These are phyloP conservation scores for Acropternis orthonyx DNA, from an alignment of 2,797 vertebrate genomes.

Conservation along the genomic window DNA sequence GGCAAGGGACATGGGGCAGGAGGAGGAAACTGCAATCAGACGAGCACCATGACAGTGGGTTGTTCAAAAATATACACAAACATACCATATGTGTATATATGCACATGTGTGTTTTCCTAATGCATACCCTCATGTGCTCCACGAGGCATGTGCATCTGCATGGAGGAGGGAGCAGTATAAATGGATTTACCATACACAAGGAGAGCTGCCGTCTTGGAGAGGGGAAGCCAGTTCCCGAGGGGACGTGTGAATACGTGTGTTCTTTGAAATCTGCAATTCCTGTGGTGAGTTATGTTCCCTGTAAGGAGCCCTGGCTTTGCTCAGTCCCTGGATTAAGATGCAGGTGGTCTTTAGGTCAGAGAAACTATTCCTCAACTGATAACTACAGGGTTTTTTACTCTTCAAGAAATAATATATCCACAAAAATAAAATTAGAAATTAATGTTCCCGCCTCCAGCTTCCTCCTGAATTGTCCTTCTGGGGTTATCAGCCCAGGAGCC, in stretches of 20 bases:
- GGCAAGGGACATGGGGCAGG: background rate
- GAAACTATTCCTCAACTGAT: background rate
- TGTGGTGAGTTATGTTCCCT: background rate
- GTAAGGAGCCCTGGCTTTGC: conserved; percentile 10
- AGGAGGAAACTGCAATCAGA: background rate
- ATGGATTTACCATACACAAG: background rate
- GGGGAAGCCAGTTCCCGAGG: background rate
- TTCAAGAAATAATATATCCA: conserved; percentile 35
- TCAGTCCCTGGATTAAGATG: conserved; percentile 14
- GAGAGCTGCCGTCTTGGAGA: background rate
- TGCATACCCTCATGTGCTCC: background rate
- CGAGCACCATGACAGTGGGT: background rate
- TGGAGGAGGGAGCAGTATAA: background rate
- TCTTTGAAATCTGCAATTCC: background rate
- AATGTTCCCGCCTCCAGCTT: background rate
- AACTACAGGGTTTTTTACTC: conserved; percentile 15
- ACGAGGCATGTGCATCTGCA: background rate
- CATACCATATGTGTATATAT: background rate
- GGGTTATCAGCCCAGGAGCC: background rate
- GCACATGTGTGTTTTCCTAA: background rate
- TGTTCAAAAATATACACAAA: background rate
- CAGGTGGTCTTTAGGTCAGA: conserved; percentile 22
- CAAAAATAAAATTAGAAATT: background rate
- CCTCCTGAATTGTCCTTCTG: conserved; percentile 28
- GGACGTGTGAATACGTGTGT: background rate